Base-by-base conservation (phyloP, 1,140 invertebrate species). In the Dufourea novaeangliae region DNA sequence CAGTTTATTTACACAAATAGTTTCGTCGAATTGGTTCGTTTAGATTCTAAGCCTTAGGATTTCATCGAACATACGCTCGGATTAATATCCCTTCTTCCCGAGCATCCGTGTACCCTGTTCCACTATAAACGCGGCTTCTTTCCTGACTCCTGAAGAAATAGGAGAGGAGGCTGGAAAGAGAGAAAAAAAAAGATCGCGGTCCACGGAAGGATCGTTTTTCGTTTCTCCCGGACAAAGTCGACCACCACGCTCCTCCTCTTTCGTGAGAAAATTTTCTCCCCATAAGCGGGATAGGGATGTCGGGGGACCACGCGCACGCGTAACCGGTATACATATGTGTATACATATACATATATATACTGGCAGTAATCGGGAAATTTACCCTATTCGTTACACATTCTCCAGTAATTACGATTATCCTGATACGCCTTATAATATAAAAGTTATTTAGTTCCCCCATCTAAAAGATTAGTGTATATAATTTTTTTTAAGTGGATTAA, bases 251-350 rank as follows among this genome's bases (percentile, higher is more conserved):
- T 41, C 64, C 71, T 54, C 54, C 37, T 27, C 52, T 74, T 56
- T 74, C 62, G 61, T 74, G 71, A 74, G 71, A 74, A 74, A 74
- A n/a, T 74, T 54, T 67, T 66, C 70, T 32, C 44, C 59, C 41
- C 41, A 14, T 1, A n/a, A 11, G 1, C n/a, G 52, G 27, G 46
- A n/a, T n/a, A 20, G 68, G 56, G 69, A 72, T 37, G 69, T 62
- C 46, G 46, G 17, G 17, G 17, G 46, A 17, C 17, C 46, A 20
- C 46, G 68, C 34, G 66, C 46, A 50, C 68, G 39, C 41, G 41
- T 57, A 72, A 72, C 69, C 57, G 69, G 69, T 72, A 62, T 62
- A n/a, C n/a, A n/a, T n/a, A n/a, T n/a, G n/a, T n/a, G n/a, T n/a
- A n/a, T n/a, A n/a, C n/a, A n/a, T n/a, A n/a, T n/a, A n/a, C n/a